phyloP scores from a whole-genome alignment of 1,140 invertebrate species.

The Pygmarrhopalites habei region DNA sequence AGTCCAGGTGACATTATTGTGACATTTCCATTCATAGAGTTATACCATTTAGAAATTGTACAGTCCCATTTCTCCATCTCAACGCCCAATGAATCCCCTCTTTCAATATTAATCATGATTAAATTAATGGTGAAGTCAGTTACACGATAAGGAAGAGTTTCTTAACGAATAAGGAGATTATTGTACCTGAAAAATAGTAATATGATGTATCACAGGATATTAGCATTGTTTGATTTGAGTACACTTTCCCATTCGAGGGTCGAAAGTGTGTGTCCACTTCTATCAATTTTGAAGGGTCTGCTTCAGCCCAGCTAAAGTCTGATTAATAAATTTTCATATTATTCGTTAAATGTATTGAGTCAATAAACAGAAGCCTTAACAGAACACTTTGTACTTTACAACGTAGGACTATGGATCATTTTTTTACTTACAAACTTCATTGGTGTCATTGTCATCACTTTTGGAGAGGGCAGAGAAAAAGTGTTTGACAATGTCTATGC shows the following conservation, averaged over 20 bases:
- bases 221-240: conserved; percentile 21
- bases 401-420: too few relatives aligned
- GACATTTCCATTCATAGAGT: too few relatives aligned
- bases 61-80: conserved; percentile 3
- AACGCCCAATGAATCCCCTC: conserved; percentile 31
- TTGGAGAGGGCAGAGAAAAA: conserved; percentile 18
- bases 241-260: conserved; percentile 6
- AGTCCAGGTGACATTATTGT: not conserved
- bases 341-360: too few relatives aligned
- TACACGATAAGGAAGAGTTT: too few relatives aligned
- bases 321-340: too few relatives aligned
- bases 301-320: conserved; percentile 31
- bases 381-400: too few relatives aligned
- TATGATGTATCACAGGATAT: conserved; percentile 29
- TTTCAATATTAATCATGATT: too few relatives aligned
- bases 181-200: conserved; percentile 27
- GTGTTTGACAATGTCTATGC: conserved; percentile 24
- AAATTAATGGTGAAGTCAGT: too few relatives aligned
- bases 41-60: conserved; percentile 7
- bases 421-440: not conserved
- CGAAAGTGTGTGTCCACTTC: not conserved
- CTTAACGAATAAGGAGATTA: too few relatives aligned
- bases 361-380: too few relatives aligned
- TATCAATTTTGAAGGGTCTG: conserved; percentile 25
- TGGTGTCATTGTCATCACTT: not conserved